A percentile compares a stretch with the other conserved stretches of the same genome.
These are phyloP conservation scores for Drosophila paulistorum DNA, from an alignment of 1,140 invertebrate genomes.

Conservation along the genomic window DNA sequence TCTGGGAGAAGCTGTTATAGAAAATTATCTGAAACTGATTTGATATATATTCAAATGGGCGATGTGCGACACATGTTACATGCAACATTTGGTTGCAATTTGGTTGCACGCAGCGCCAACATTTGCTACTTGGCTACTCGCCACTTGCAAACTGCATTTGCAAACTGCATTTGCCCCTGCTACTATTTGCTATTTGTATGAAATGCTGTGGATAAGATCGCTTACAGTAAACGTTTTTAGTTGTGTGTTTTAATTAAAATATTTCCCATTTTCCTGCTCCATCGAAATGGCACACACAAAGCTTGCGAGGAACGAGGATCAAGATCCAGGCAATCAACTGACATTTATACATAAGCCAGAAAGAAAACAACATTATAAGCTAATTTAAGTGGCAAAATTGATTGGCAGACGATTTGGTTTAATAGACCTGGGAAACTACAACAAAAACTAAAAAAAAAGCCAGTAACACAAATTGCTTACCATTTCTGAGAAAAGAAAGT, in stretches of 20 bases:
- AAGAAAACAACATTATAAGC: constrained; percentile 49
- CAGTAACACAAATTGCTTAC: neutral
- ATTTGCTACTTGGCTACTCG: constrained; percentile 18
- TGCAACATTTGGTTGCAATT: constrained; percentile 67
- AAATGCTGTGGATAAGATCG: constrained; percentile 71
- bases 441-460: neutral
- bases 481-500: neutral
- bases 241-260: constrained; percentile 79
- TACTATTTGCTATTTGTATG: constrained; percentile 45
- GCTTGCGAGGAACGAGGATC: constrained; percentile 25
- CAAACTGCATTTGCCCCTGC: constrained; percentile 56
- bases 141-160: constrained; percentile 35
- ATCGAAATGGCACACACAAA: neutral
- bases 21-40: constrained; percentile 81
- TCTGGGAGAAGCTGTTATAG: constrained; percentile 68
- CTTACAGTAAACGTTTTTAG: constrained; percentile 76
- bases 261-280: constrained; percentile 63
- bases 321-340: constrained; percentile 68
- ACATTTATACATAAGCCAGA: constrained; percentile 51
- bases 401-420: constrained; percentile 43
- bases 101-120: constrained; percentile 69
- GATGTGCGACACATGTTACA: constrained; percentile 79
- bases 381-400: constrained; percentile 68
- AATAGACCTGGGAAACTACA: constrained; percentile 40
- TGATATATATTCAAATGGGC: constrained; percentile 82